Base-by-base conservation (phyloP, 1,140 invertebrate genomes). In the Drosophila repletoides region DNA sequence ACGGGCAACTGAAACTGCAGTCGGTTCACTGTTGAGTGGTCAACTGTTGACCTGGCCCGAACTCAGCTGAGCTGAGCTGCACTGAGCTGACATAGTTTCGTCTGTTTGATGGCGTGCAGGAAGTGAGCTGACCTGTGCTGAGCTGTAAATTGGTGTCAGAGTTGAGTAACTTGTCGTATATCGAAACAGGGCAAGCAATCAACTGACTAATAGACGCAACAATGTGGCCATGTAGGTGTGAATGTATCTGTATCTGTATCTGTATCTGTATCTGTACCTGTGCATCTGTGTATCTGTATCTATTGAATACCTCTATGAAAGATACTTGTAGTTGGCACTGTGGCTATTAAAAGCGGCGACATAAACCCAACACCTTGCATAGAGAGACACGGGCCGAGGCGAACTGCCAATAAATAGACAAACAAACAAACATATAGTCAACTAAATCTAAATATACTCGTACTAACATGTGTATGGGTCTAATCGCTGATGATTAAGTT, bases 71-170 rank as follows among this genome's bases (percentile, higher is more conserved):
- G 34, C 34, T 7, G 3, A 29, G 52, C 22, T 31, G 9, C n/a
- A n/a, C n/a, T n/a, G 9, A 10, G 22, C 46, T 66, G 74, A 64
- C 75, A 73, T 56, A 79, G 46, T 77, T 76, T 53, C 29, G 34
- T 29, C 5, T 1, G 1, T 29, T 41, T 24, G 9, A 2, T 7
- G 22, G 28, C 46, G 46, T 17, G 48, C 74, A 72, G 73, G 73
- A 76, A 76, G 73, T 66, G n/a, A n/a, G n/a, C n/a, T n/a, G n/a
- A n/a, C n/a, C n/a, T n/a, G n/a, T n/a, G 72, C 53, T 46, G 71
- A 64, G 33, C 21, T 17, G 45, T 46, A 52, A 66, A 58, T 51
- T 26, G 51, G 51, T 31, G 52, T 43, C 38, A 31, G 15, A 36
- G 7, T 14, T 10, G 4, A 41, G 28, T 21, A 26, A 10, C 38